phyloP scores from a whole-genome alignment of 2,113 vertebrate genomes.

The Thinocorus orbignyianus region DNA sequence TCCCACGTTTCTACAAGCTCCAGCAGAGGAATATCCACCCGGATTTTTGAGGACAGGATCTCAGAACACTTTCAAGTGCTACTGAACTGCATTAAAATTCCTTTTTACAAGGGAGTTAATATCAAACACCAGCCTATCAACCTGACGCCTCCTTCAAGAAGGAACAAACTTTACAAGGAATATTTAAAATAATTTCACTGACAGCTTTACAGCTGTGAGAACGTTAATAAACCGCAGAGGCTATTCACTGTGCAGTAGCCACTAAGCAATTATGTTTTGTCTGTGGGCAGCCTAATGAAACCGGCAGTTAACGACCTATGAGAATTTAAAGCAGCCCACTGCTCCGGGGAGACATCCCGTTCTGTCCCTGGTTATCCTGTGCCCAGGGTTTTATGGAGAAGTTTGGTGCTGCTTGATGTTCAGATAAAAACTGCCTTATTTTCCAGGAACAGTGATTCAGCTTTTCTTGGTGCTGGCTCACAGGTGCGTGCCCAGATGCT shows the following conservation, averaged over 20 bases:
- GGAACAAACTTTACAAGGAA: not conserved
- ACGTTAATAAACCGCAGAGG: not conserved
- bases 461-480: not conserved
- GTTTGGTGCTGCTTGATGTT: not conserved
- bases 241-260: not conserved
- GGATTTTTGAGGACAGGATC: not conserved
- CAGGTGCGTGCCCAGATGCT: accelerated
- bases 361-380: not conserved
- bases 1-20: not conserved
- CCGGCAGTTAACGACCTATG: not conserved
- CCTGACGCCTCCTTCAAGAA: accelerated
- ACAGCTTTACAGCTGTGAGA: not conserved
- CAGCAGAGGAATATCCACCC: not conserved
- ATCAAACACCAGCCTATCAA: not conserved
- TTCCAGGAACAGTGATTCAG: accelerated
- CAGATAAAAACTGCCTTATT: not conserved
- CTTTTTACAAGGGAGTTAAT: not conserved
- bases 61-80: not conserved
- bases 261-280: not conserved
- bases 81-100: not conserved
- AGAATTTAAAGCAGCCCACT: not conserved
- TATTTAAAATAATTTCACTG: not conserved
- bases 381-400: not conserved
- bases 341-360: not conserved
- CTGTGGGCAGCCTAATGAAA: constrained; percentile 16